Base-by-base conservation (phyloP, 2,888 invertebrate genomes). In the Cataglyphis albicans region DNA sequence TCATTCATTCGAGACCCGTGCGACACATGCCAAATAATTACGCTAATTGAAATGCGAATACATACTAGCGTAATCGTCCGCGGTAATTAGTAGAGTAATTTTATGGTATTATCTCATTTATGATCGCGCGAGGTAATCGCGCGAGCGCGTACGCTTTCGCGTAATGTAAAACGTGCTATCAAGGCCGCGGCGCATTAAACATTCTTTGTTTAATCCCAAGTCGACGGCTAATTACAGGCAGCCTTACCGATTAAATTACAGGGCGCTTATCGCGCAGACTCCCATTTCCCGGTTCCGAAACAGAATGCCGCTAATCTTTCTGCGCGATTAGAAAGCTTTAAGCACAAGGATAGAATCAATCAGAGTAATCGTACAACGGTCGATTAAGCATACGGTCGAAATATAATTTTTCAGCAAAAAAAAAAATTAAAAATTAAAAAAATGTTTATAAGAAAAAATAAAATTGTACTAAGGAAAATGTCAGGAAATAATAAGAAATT, bases 11-110 rank as follows among this genome's bases (percentile, higher is more conserved):
- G 70, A 15, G 5, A 35, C 7, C 29, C 70, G 18, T 32, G 70
- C 70, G 78, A 80, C 78, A 80, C 78, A 72, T 61, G 78, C 78
- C 78, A 70, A 80, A 80, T 80, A 80, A 80, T 80, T 80, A 80
- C 78, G 78, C 70, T 80, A 80, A 80, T 80, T 80, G 59, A 80
- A 80, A 80, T 25, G 78, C 78, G 78, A 80, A 80, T 70, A 70
- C 70, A 59, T 44, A 57, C 70, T 52, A 10, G 35, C 72, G 59
- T 80, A 80, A 80, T 80, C 78, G 72, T 44, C 59, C 35, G 35
- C 44, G 12, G 72, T 80, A 80, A 80, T 80, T 80, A 80, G 70
- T 80, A 59, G 59, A 80, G 78, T 80, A 80, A 80, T 80, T 70
- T 59, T 70, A 44, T 59, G 57, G 32, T 70, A 59, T 70, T 80